Evolutionary conservation across 2,888 invertebrate genomes (phyloP).

Genomic region (Nasonia oneida): DNA sequence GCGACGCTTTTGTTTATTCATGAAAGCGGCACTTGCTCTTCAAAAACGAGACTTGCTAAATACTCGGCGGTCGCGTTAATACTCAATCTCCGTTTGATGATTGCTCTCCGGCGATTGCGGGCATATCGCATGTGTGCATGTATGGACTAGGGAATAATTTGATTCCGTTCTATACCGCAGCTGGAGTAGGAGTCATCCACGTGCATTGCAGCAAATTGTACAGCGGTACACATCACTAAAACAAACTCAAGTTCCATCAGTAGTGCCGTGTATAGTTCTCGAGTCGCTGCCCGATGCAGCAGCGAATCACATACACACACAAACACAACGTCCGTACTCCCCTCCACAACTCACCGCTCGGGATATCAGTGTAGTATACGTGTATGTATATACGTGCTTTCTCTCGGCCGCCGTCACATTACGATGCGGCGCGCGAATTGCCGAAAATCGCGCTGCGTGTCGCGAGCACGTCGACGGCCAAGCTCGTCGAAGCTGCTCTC

Average conservation of each 20-base stretch:
- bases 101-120: no score
- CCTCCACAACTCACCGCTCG: background rate
- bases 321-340: background rate
- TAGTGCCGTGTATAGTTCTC: no score
- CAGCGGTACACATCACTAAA: no score
- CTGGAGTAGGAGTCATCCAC: no score
- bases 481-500: background rate
- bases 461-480: background rate
- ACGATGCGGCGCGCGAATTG: conserved; percentile 9
- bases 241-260: no score
- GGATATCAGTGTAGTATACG: background rate
- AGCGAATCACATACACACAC: background rate
- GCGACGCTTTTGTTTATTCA: background rate
- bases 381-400: background rate
- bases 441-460: background rate
- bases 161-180: no score
- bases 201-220: no score
- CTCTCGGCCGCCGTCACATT: background rate
- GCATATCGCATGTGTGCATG: background rate
- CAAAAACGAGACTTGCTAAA: background rate
- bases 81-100: background rate
- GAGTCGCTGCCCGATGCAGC: no score
- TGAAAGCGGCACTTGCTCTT: background rate
- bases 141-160: no score
- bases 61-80: no score